These are phyloP conservation scores for Tretioscincus oriximinensis DNA, from an alignment of 2,113 vertebrate genomes.

Conservation along the genomic window DNA sequence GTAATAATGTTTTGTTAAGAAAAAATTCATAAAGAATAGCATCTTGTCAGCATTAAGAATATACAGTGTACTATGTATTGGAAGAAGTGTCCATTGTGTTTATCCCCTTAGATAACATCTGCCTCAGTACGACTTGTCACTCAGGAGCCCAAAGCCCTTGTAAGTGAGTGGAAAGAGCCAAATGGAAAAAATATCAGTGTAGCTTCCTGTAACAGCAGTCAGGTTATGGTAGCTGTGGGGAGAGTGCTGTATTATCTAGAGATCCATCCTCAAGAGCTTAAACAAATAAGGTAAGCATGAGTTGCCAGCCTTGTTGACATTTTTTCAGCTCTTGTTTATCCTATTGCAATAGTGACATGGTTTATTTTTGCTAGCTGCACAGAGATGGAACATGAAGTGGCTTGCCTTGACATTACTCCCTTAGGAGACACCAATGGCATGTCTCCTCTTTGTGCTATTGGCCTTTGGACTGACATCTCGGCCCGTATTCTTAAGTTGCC, in stretches of 20 bases:
- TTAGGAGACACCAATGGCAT: conserved; percentile 83
- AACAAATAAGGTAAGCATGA: conserved; percentile 86
- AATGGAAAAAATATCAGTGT: conserved; percentile 96
- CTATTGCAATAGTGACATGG: neutral
- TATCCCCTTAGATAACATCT: conserved; percentile 86
- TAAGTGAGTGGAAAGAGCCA: conserved; percentile 97
- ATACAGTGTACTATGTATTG: neutral
- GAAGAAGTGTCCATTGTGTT: neutral
- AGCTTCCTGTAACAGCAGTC: conserved; percentile 93
- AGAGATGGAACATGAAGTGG: conserved; percentile 98
- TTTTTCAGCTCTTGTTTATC: neutral
- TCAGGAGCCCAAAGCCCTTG: conserved; percentile 91
- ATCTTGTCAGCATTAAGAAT: fast-evolving
- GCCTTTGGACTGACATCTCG: conserved; percentile 97
- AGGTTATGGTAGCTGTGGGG: conserved; percentile 95
- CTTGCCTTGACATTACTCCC: conserved; percentile 96
- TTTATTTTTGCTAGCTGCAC: conserved; percentile 77
- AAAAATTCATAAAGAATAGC: fast-evolving
- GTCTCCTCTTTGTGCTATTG: conserved; percentile 93
- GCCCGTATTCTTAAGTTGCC: conserved; percentile 93
- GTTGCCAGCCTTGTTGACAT: fast-evolving
- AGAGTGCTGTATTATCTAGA: conserved; percentile 94
- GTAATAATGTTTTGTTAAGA: conserved; percentile 60
- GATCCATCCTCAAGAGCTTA: conserved; percentile 91
- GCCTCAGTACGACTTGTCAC: conserved; percentile 92